These are phyloP conservation scores for Mormyrops attenuatus DNA, from an alignment of 2,797 vertebrate genomes.

Conservation along the genomic window DNA sequence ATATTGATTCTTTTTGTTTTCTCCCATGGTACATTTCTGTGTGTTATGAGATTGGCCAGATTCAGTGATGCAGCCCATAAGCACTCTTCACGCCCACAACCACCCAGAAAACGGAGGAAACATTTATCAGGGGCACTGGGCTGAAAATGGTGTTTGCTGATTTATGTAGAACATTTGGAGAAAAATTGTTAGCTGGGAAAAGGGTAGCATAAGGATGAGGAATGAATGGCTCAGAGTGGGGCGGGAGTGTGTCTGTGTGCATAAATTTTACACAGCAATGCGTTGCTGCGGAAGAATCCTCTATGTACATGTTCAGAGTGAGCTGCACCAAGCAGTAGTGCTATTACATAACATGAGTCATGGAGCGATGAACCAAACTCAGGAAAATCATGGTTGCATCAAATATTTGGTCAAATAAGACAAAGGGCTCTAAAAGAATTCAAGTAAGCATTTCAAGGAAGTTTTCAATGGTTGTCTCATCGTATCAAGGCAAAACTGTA, in stretches of 20 bases:
- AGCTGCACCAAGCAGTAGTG: background rate
- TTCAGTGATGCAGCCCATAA: background rate
- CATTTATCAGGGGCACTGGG: background rate
- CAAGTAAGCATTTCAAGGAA: background rate
- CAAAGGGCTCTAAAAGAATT: background rate
- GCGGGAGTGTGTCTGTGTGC: background rate
- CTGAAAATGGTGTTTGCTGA: background rate
- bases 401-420: background rate
- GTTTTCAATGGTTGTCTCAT: background rate
- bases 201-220: background rate
- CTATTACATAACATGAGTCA: background rate
- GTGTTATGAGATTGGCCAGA: background rate
- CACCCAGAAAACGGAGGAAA: background rate
- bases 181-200: background rate
- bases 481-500: background rate
- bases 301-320: background rate
- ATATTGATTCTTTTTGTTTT: background rate
- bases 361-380: background rate
- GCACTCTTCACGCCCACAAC: background rate
- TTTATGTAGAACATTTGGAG: background rate
- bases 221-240: background rate
- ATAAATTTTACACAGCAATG: background rate
- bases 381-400: background rate
- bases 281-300: background rate
- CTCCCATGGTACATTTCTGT: background rate